Evolutionary conservation across 2,113 vertebrate species (phyloP), one percentile per base, ranked within the genome.

Genomic region (Phoenicopterus ruber): DNA sequence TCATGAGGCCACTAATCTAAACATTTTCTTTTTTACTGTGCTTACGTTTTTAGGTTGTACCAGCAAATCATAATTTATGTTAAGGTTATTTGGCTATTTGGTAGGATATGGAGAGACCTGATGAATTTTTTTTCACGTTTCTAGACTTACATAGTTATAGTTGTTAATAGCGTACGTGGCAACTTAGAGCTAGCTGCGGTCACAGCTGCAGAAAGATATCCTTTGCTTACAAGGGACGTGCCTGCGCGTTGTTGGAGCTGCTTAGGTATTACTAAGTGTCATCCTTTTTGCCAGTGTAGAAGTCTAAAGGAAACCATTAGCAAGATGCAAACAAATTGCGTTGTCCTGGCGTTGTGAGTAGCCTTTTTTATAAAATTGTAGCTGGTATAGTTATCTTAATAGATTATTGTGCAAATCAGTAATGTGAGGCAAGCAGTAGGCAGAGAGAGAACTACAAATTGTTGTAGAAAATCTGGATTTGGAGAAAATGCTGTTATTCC

Each of bases 81-180:
- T 34, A 36, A 57, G 31, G 22, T 19, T 71, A 19, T 83, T 40
- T 73, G 63, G 49, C 54, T 52, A 0, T 36, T 78, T 58, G 66
- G 34, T 36, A 31, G 61, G 55, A 34, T n/a, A 25, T 15, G 20
- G 47, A 79, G 46, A 49, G n/a, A 55, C 19, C 8, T 29, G 31
- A 13, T 17, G 6, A n/a, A 3, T 71, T 49, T 62, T 54, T 54
- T 62, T n/a, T 46, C 21, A 22, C 0, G 0, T 84, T 74, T 80
- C 31, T 76, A 54, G 44, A 26, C 13, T 40, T 46, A 57, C 0
- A 1, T 65, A 29, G 11, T 49, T 78, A 17, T 2, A 32, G 61
- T 32, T 65, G 9, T 80, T 50, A 32, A 31, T 13, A 62, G 21
- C 0, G 0, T 67, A 4, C 0, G 0, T 28, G 49, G 32, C 36